Percentiles rank a stretch among this genome's conserved stretches.
Conservation (phyloP, 2,797 vertebrate genomes). For the Syngnathus rostellatus region DNA sequence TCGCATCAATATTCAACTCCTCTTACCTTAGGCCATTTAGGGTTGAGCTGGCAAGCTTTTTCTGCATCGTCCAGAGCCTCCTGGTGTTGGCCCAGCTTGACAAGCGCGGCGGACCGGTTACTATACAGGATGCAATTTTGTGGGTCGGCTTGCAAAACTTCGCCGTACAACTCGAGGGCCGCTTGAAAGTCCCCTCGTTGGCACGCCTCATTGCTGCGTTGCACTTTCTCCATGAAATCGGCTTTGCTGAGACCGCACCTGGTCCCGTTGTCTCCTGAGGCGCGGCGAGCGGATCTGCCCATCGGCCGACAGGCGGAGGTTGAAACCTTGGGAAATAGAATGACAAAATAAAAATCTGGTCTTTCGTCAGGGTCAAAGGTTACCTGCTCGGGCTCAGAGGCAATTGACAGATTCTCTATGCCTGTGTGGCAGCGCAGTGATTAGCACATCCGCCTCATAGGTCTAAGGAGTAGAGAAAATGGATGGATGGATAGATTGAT, state of each 20-base stretch:
- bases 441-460: no score
- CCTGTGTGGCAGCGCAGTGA: no score
- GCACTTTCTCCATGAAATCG: constrained; percentile 93
- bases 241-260: constrained; percentile 78
- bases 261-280: constrained; percentile 53
- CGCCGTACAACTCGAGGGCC: constrained; percentile 79
- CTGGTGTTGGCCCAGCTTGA: constrained; percentile 84
- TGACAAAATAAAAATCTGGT: not conserved
- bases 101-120: constrained; percentile 86
- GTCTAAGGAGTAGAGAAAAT: no score
- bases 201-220: constrained; percentile 92
- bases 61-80: constrained; percentile 87
- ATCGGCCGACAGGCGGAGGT: constrained; percentile 55
- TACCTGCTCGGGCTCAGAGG: not conserved
- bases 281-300: constrained; percentile 54
- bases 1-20: not conserved
- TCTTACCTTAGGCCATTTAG: constrained; percentile 97
- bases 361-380: not conserved
- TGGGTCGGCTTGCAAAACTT: constrained; percentile 82
- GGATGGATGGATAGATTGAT: no score
- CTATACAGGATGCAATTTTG: constrained; percentile 98
- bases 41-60: constrained; percentile 85
- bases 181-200: constrained; percentile 86
- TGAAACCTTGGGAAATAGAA: constrained; percentile 45
- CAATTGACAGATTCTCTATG: no score